Base-by-base conservation (phyloP, 2,797 vertebrate species). In the Sebastes cheni region DNA sequence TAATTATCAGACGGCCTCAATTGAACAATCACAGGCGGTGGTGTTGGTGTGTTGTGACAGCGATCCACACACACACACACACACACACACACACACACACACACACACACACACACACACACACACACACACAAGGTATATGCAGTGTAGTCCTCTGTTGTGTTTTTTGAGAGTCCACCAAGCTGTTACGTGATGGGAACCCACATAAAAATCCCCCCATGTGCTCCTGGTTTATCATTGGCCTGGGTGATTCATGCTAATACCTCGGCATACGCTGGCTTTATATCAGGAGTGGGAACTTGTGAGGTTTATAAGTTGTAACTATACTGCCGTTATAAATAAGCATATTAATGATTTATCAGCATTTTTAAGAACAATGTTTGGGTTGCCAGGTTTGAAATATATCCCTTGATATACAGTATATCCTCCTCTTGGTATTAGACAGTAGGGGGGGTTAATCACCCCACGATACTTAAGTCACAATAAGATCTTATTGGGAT, bases 1-100 rank as follows among this genome's bases (percentile, higher is more conserved):
- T 89, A 94, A 95, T 95, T 92, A 93, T 93, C 91, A 86, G 72
- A 87, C 86, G 59, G 91, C 81, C 77, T 89, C 83, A 86, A 85
- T 78, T 89, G 86, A 92, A 77, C 82, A 88, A 81, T 87, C 87
- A 67, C 76, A 85, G 65, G 81, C 78, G 62, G 78, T 56, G 75
- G 56, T 46, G 64, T 74, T 55, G 62, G 81, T 84, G 88, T 75
- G 79, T 62, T 81, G 78, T 82, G 90, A 82, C 85, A 58, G 85
- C 55, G 39, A 66, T 72, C 8, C 67, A 69, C 61, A 55, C 70
- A 69, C 58, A 60, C 56, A 58, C 69, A 66, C 54, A 69, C 61
- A 69, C 64, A 78, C 56, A 50, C 61, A 65, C 67, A 74, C 42
- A 61, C 61, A 46, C 70, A 67, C 64, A 61, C 66, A 68, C 56